Percentiles rank a stretch among this genome's conserved stretches.
Conservation (phyloP, 2,797 vertebrate species). For the Varecia variegata region DNA sequence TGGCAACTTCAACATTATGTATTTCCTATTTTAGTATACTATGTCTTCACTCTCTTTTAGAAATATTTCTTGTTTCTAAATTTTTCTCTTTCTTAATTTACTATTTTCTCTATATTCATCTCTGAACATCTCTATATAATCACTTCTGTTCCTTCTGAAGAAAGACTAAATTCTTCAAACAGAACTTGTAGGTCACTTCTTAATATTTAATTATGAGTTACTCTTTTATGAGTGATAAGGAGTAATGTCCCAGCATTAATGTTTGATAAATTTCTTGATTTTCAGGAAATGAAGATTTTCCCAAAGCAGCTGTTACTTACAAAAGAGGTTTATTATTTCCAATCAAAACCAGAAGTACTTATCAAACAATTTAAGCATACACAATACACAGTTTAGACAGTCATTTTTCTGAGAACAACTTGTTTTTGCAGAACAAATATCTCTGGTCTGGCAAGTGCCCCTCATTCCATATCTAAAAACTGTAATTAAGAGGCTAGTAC, state of each 20-base stretch:
- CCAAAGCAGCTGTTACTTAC: background rate
- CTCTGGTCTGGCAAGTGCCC: background rate
- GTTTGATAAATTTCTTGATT: background rate
- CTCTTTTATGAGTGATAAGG: background rate
- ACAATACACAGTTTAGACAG: background rate
- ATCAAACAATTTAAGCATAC: background rate
- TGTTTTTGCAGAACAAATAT: background rate
- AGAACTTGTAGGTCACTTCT: background rate
- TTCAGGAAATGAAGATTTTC: background rate
- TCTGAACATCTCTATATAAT: background rate
- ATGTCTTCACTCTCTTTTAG: background rate
- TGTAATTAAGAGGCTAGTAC: background rate
- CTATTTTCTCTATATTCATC: background rate
- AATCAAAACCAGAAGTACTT: background rate
- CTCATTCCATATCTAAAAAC: background rate
- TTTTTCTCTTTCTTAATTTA: background rate
- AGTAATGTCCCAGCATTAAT: background rate
- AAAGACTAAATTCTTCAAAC: background rate
- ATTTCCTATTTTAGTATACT: background rate
- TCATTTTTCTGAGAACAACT: background rate
- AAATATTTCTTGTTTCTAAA: background rate
- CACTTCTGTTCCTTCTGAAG: background rate
- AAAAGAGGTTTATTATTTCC: background rate
- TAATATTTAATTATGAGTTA: background rate
- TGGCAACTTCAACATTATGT: background rate